These are phyloP conservation scores for Corbicula japonica DNA, from an alignment of 2,888 invertebrate species.

Conservation along the genomic window DNA sequence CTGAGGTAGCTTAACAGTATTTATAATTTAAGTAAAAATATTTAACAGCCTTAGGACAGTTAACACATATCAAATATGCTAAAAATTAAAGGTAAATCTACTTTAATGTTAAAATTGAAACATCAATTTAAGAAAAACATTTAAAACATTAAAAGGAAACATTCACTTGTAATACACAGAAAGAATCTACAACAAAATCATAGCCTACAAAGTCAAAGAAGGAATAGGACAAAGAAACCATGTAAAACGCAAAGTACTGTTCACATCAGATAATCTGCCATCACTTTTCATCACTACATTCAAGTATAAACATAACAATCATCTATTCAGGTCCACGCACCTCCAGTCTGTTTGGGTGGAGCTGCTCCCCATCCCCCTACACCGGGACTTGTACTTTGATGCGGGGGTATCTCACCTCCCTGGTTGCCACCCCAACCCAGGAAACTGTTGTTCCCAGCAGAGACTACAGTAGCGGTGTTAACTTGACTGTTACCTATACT, in stretches of 20 bases:
- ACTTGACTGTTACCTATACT: slow-evolving; percentile 75
- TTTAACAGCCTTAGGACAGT: slow-evolving; percentile 20
- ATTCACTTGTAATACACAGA: too few relatives aligned
- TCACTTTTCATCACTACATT: slow-evolving; percentile 30
- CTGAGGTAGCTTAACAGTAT: too few relatives aligned
- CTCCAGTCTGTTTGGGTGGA: slow-evolving; percentile 69
- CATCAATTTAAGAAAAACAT: too few relatives aligned
- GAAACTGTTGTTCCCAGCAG: slow-evolving; percentile 73
- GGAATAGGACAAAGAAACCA: too few relatives aligned
- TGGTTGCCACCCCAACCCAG: slow-evolving; percentile 80
- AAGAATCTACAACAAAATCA: too few relatives aligned
- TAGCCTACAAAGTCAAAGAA: too few relatives aligned
- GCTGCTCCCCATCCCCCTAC: slow-evolving; percentile 75
- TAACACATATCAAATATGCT: too few relatives aligned
- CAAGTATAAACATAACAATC: slow-evolving; percentile 1
- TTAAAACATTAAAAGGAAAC: too few relatives aligned
- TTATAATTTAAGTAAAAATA: slow-evolving; percentile 28
- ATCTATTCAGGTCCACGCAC: slow-evolving; percentile 70
- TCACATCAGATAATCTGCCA: too few relatives aligned
- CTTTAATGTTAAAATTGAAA: too few relatives aligned
- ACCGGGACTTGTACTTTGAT: slow-evolving; percentile 72
- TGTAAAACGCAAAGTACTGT: too few relatives aligned
- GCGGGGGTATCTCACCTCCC: slow-evolving; percentile 69
- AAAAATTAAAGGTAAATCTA: too few relatives aligned
- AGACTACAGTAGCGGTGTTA: slow-evolving; percentile 62